Evolutionary conservation across 2,797 vertebrate species (phyloP), one percentile per base, ranked within the genome.

Genomic region (Syncerus caffer): DNA sequence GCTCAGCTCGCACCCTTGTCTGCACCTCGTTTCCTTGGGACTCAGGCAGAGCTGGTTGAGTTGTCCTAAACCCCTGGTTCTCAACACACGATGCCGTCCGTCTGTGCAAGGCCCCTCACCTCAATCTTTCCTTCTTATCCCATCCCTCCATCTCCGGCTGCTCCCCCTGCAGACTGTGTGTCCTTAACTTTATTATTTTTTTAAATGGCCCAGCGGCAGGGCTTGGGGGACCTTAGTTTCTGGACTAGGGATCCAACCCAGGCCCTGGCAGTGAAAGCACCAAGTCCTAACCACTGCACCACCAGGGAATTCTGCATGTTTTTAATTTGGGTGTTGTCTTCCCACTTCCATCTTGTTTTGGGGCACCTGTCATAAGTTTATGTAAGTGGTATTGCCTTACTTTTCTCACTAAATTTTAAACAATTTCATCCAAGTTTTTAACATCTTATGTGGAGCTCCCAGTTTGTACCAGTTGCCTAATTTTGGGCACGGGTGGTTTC

Each of bases 21-120:
- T 23, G 58, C 23, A 0, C 74, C 0, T 14, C 7, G 7, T 31
- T 10, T 16, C 1, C 27, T 15, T 16, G 34, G 27, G 60, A 71
- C 12, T 67, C 23, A 14, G 42, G 45, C 13, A 45, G 79, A 45
- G 71, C 14, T 3, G 4, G 47, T 0, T 3, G 42, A 23, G 13
- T 10, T 15, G 1, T 31, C 25, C 15, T 82, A 15, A 6, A 12
- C 14, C 4, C n/a, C 42, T 8, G 0, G 5, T 29, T 31, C 60
- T 21, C 34, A 15, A 34, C 53, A 21, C 9, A 0, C 45, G 4
- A 5, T 31, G 1, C 25, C 14, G 1, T 55, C 7, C 0, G 1
- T 4, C 4, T 38, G 45, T 9, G 14, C 9, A 1, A 50, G 83
- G 13, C 47, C 7, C 34, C 71, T 58, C 9, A 5, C 19, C 3